These are phyloP conservation scores for Heliconius cydno DNA, from an alignment of 2,888 invertebrate species.

Conservation along the genomic window DNA sequence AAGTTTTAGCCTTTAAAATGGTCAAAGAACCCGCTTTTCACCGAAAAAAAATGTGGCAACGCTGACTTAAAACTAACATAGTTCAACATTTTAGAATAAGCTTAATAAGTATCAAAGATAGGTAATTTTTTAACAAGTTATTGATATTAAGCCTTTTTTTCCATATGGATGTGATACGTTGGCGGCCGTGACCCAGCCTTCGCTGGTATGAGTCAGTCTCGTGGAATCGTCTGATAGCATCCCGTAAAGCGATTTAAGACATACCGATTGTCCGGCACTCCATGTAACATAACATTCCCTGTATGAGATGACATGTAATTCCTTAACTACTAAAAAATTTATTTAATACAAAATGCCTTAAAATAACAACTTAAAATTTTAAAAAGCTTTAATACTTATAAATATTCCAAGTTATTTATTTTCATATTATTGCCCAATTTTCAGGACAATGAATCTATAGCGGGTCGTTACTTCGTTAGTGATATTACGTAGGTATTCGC, in stretches of 20 bases:
- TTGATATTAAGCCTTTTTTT: not conserved
- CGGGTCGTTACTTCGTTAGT: not conserved
- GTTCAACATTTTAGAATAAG: not conserved
- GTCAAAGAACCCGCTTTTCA: too few species aligned
- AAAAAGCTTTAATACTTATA: too few species aligned
- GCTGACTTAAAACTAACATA: too few species aligned
- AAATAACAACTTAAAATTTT: too few species aligned
- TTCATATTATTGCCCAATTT: not conserved
- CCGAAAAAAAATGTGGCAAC: too few species aligned
- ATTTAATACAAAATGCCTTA: too few species aligned
- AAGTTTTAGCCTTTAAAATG: too few species aligned
- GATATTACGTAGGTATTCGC: not conserved
- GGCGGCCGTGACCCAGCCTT: constrained; percentile 4
- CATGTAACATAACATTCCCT: too few species aligned
- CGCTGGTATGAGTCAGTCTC: not conserved
- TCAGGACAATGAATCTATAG: not conserved
- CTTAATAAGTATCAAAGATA: not conserved
- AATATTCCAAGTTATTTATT: too few species aligned
- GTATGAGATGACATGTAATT: not conserved
- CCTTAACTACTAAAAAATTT: not conserved
- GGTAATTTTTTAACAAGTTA: not conserved
- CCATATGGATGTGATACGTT: not conserved
- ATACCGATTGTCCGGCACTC: too few species aligned
- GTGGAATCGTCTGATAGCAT: not conserved
- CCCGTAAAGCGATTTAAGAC: not conserved